Base-by-base conservation (phyloP, 2,888 invertebrate genomes). In the Urechis unicinctus region DNA sequence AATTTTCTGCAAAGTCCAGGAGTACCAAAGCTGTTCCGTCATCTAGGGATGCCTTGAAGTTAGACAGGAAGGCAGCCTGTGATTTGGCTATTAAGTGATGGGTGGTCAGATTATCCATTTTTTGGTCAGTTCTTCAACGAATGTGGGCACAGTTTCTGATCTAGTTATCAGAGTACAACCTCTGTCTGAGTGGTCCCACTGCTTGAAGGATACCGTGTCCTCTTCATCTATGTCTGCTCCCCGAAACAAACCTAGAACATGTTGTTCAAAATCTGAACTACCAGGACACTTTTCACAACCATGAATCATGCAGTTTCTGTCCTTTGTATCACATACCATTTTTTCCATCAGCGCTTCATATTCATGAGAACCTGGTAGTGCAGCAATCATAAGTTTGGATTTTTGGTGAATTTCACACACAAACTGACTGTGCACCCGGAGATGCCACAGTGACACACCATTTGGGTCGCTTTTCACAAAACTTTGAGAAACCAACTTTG, bases 391-490 rank as follows among this genome's bases (percentile, higher is more conserved):
- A 22, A 22, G 48, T 26, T 48, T 48, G 3, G 26, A 22, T 25
- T 48, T 48, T 24, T 48, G 48, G n/a, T 48, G 48, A 24, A 26
- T 22, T 22, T n/a, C 26, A 48, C 3, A 48, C 48, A 25, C 48
- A 22, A 25, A 48, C 25, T 22, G 24, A 24, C n/a, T 48, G 13
- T 3, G 48, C 26, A 5, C 48, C 48, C n/a, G 6, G 48, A n/a
- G 24, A 5, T 5, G 6, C 13, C 17, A 48, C 48, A 9, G 48
- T 48, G n/a, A 48, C 28, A 26, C 25, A 24, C n/a, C 26, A 22
- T 26, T 22, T 48, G 13, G 13, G 48, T n/a, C 48, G 21, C 6
- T 25, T 6, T n/a, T 48, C 48, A 26, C 48, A 48, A 26, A 48
- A 48, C 13, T 48, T 48, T 9, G 24, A 24, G 13, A 48, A n/a